Base-by-base conservation (phyloP, 1,140 invertebrate species). In the Heliconius congener region DNA sequence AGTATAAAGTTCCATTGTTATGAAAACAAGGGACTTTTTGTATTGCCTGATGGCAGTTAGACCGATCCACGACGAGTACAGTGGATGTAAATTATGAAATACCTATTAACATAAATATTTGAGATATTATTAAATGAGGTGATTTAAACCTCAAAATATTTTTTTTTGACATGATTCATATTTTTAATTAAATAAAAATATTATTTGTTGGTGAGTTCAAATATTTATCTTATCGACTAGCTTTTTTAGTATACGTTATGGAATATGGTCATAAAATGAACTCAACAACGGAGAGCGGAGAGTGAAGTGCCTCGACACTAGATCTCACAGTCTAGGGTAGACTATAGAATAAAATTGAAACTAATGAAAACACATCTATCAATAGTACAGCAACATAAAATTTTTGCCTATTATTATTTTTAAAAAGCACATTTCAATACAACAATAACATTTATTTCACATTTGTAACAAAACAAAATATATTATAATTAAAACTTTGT, bases 1-100 rank as follows among this genome's bases (percentile, higher is more conserved):
- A 70, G 0, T 46, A 70, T 70, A 46, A 76, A 76, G 66, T 60
- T 37, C 34, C 74, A 71, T 76, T 76, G 42, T 76, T n/a, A 50
- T 70, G 55, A 66, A 66, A 75, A 66, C 74, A 75, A 75, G 34
- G 4, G 74, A 34, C 30, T 37, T 23, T 37, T 75, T 75, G 74
- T 75, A 16, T 60, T 50, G 50, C 27, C 8, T 70, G 57, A 70
- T 70, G 60, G 74, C 42, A 70, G 60, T 70, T 70, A 71, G 57
- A n/a, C 27, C 57, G 50, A 27, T 76, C 3, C 30, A 76, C 55
- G 18, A 76, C 55, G 18, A 57, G n/a, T 23, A 9, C 8, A 52
- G 66, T 70, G 37, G 23, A 23, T 19, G 74, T 75, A 42, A 74
- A 74, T 34, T 75, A 66, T 39, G n/a, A 34, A 39, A 18, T 27